Percentiles rank a stretch among this genome's conserved stretches.
phyloP scores from a whole-genome alignment of 2,113 vertebrate genomes.

The Ictalurus furcatus region DNA sequence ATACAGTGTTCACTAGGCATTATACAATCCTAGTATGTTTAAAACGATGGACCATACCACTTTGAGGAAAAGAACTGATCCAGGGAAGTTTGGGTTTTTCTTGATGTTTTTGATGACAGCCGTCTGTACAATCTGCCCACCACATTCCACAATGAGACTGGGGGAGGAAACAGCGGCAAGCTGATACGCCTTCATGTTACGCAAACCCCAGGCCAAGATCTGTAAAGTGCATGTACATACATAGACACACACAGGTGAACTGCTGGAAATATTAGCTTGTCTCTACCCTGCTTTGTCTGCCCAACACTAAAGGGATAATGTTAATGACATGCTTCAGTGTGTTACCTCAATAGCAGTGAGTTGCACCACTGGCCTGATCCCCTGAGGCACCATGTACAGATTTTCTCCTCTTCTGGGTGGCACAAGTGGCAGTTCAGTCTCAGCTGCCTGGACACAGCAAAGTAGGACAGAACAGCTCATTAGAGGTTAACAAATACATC shows the following conservation, averaged over 20 bases:
- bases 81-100: conserved; percentile 92
- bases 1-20: background rate
- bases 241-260: conserved; percentile 1
- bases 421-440: conserved; percentile 86
- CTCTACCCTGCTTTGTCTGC: background rate
- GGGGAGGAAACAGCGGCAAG: conserved; percentile 88
- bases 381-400: conserved; percentile 98
- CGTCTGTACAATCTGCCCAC: conserved; percentile 85
- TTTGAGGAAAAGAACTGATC: conserved; percentile 95
- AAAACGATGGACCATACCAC: conserved; percentile 75
- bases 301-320: background rate
- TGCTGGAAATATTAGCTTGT: background rate
- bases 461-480: background rate
- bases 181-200: conserved; percentile 96
- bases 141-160: conserved; percentile 94
- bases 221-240: conserved; percentile 52
- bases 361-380: conserved; percentile 94
- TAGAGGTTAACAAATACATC: conserved; percentile 3
- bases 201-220: conserved; percentile 95
- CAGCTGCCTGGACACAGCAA: conserved; percentile 68
- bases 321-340: conserved; percentile 4
- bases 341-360: conserved; percentile 93
- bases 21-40: background rate
- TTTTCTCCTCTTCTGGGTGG: conserved; percentile 85
- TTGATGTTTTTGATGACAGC: conserved; percentile 95